A percentile compares a stretch with the other conserved stretches of the same genome.
Conservation (phyloP, 1,140 invertebrate genomes). For the Caenorhabditis elegans region WBcel235 BX284606.5:12877001-12877500, state of each 20-base stretch:
- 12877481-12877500: background rate
- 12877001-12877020: constrained; percentile 26
- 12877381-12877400: background rate
- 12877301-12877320: background rate
- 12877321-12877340: background rate
- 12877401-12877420: background rate
- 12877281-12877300: background rate
- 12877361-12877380: background rate
- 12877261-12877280: background rate
- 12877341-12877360: background rate
- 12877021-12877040: background rate
- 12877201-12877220: background rate
- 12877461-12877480: background rate
- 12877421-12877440: background rate
- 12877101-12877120: background rate
- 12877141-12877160: background rate
- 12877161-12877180: background rate
- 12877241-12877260: background rate
- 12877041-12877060: background rate
- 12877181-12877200: background rate
- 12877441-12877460: background rate
- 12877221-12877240: background rate
- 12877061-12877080: background rate
- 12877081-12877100: background rate
- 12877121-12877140: background rate